phyloP scores from a whole-genome alignment of 2,888 invertebrate species.

The Spisula subtruncata region DNA sequence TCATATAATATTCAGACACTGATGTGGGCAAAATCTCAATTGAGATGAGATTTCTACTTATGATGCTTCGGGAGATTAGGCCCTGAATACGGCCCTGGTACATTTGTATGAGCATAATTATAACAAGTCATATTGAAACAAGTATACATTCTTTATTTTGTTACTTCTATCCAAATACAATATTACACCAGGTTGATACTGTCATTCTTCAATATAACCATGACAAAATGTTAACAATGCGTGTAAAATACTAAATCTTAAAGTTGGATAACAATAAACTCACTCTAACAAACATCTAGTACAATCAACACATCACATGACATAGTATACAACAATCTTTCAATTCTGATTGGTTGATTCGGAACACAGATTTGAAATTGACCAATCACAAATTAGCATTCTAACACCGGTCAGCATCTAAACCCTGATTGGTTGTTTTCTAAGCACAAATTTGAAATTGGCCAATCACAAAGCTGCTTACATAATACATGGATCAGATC shows the following conservation, averaged over 20 bases:
- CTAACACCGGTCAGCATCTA: not conserved
- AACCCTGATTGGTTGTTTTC: too few species aligned
- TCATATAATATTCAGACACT: too few species aligned
- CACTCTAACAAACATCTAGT: constrained; percentile 4
- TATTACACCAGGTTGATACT: constrained; percentile 50
- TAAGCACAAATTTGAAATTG: too few species aligned
- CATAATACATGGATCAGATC: not conserved
- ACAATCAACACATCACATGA: not conserved
- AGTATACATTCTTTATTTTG: constrained; percentile 64
- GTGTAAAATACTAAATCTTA: constrained; percentile 26
- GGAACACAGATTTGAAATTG: not conserved
- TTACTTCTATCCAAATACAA: constrained; percentile 68
- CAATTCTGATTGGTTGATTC: not conserved
- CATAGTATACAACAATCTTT: not conserved
- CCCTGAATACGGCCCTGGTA: too few species aligned
- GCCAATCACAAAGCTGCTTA: too few species aligned
- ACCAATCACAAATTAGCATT: not conserved
- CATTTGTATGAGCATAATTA: too few species aligned
- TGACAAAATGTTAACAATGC: constrained; percentile 20
- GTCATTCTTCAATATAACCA: constrained; percentile 1
- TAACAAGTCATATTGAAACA: constrained; percentile 21
- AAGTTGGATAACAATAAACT: constrained; percentile 25
- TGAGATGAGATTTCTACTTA: too few species aligned
- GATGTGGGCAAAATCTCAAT: too few species aligned
- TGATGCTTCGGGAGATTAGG: too few species aligned